These are phyloP conservation scores for Julus scanicus DNA, from an alignment of 2,888 invertebrate genomes.

Conservation along the genomic window DNA sequence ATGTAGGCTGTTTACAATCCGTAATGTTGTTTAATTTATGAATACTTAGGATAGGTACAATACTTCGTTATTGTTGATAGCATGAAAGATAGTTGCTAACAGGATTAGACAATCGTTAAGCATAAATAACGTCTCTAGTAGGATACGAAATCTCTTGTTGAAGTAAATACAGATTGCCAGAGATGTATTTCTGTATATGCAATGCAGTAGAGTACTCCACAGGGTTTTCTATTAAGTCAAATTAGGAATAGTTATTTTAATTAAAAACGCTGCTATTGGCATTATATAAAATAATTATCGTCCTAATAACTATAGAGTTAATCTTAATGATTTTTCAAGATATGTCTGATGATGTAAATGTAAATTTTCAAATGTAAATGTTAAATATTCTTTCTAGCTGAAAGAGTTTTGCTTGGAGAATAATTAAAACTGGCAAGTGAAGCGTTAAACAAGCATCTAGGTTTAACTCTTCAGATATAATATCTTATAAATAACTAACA, in stretches of 20 bases:
- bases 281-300: no score
- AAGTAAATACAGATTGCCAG: conserved; percentile 11
- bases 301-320: no score
- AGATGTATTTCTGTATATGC: not conserved
- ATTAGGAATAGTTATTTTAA: no score
- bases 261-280: no score
- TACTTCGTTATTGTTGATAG: not conserved
- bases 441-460: not conserved
- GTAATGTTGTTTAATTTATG: not conserved
- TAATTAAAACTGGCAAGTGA: conserved; percentile 2
- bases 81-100: not conserved
- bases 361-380: not conserved
- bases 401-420: not conserved
- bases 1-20: not conserved
- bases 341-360: no score
- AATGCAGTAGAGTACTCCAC: no score
- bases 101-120: not conserved
- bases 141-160: not conserved
- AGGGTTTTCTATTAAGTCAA: no score
- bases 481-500: not conserved
- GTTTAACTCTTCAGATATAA: not conserved
- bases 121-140: not conserved
- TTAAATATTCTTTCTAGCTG: not conserved
- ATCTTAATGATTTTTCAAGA: not conserved
- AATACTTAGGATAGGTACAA: not conserved